Percentiles rank a stretch among this genome's conserved stretches.
These are phyloP conservation scores for Madoqua kirkii DNA, from an alignment of 2,113 vertebrate genomes.

Conservation along the genomic window DNA sequence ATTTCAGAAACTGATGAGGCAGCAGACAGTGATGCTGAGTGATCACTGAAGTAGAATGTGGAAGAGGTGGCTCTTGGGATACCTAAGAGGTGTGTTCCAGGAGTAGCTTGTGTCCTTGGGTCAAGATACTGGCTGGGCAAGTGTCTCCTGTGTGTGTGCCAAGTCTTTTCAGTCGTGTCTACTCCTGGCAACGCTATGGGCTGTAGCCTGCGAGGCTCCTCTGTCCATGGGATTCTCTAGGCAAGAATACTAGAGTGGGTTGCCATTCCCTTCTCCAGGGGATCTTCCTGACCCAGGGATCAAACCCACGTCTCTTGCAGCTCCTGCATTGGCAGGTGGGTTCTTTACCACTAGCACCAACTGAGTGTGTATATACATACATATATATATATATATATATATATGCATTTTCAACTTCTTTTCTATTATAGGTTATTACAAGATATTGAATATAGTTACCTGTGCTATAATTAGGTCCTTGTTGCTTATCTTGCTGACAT, in stretches of 20 bases:
- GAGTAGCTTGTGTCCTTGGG: background rate
- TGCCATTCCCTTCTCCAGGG: background rate
- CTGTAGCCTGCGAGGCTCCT: background rate
- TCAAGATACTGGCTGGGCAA: background rate
- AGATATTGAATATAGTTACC: background rate
- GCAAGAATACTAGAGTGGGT: background rate
- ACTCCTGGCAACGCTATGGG: background rate
- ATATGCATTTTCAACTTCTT: background rate
- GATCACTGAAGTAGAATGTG: background rate
- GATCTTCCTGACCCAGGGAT: background rate
- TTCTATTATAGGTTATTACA: background rate
- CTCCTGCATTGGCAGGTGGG: background rate
- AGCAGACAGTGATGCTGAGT: background rate
- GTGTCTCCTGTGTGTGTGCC: background rate
- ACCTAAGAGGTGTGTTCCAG: background rate
- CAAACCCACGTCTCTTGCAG: background rate
- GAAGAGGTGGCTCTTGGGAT: background rate
- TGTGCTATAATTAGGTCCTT: background rate
- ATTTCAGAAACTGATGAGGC: background rate
- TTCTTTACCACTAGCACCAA: background rate
- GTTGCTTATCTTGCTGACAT: background rate
- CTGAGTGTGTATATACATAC: too few species aligned
- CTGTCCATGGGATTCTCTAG: background rate
- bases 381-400: rapidly evolving
- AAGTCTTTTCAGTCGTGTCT: background rate